phyloP scores from a whole-genome alignment of 2,113 vertebrate species.

The Himantopus leucocephalus region DNA sequence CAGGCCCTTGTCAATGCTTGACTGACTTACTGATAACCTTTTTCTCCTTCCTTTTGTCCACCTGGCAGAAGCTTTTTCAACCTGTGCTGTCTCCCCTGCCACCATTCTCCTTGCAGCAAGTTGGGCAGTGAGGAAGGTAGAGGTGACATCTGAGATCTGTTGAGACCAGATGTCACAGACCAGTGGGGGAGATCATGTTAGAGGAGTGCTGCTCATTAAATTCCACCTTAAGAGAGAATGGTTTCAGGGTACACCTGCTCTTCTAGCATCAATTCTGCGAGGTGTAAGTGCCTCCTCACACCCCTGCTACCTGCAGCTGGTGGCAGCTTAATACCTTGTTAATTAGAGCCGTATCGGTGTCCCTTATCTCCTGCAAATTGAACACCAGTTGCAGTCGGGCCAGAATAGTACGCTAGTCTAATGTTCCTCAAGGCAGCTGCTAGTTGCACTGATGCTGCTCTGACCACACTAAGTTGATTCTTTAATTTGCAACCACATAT shows the following conservation, averaged over 20 bases:
- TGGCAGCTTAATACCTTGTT: not conserved
- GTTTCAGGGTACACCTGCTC: not conserved
- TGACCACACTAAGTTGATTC: slow-evolving; percentile 19
- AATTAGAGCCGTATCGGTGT: not conserved
- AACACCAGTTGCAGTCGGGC: not conserved
- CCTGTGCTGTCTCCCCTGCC: not conserved
- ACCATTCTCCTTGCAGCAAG: not conserved
- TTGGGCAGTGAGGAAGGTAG: not conserved
- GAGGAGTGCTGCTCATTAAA: not conserved
- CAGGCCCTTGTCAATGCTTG: not conserved
- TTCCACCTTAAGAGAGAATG: not conserved
- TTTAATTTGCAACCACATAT: slow-evolving; percentile 85
- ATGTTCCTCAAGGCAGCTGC: not conserved
- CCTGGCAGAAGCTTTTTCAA: not conserved
- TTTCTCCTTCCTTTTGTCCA: not conserved
- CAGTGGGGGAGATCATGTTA: not conserved
- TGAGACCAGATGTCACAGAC: slow-evolving; percentile 12
- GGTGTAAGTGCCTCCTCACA: not conserved
- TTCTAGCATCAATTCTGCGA: accelerated
- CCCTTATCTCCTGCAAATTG: not conserved
- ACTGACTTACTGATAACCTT: not conserved
- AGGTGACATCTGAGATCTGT: slow-evolving; percentile 3
- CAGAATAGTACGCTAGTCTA: accelerated
- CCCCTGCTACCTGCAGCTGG: not conserved
- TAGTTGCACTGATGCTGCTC: not conserved